A percentile compares a stretch with the other conserved stretches of the same genome.
Conservation (phyloP, 35 echinoderm and acorn worm species). For the Eucidaris tribuloides region DNA sequence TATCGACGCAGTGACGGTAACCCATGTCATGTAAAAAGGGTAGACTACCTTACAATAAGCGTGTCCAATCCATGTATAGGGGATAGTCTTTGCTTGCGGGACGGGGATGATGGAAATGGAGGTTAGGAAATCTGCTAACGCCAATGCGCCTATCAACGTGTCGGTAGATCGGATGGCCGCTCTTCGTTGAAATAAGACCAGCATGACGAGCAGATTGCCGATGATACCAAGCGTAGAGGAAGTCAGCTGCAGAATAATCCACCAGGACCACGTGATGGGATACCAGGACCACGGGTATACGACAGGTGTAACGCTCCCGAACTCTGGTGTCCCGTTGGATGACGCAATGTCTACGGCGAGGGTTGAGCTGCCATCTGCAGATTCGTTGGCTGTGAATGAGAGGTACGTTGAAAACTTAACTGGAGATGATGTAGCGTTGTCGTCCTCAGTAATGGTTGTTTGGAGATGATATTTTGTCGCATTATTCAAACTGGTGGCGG, state of each 20-base stretch:
- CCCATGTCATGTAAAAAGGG: slow-evolving; percentile 45
- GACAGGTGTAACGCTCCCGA: no score
- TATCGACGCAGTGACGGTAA: slow-evolving; percentile 54
- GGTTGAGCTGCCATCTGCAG: no score
- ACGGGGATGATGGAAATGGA: slow-evolving; percentile 39
- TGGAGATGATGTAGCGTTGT: no score
- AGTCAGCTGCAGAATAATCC: not conserved
- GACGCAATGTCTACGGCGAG: no score
- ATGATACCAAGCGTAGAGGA: slow-evolving; percentile 31
- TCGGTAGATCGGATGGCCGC: slow-evolving; percentile 22
- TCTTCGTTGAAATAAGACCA: no score
- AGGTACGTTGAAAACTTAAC: no score
- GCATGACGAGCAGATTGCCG: slow-evolving; percentile 44
- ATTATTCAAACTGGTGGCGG: no score
- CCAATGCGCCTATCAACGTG: slow-evolving; percentile 49
- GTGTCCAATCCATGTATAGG: not conserved
- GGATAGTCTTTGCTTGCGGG: slow-evolving; percentile 6
- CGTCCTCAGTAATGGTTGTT: no score
- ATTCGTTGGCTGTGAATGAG: no score
- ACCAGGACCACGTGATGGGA: slow-evolving; percentile 56
- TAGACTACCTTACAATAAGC: slow-evolving; percentile 55
- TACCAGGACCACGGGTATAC: no score
- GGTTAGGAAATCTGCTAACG: slow-evolving; percentile 60
- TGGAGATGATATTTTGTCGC: no score
- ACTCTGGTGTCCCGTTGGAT: no score